A percentile compares a stretch with the other conserved stretches of the same genome.
Conservation (phyloP, 2,888 invertebrate species). For the Limnephilus marmoratus region DNA sequence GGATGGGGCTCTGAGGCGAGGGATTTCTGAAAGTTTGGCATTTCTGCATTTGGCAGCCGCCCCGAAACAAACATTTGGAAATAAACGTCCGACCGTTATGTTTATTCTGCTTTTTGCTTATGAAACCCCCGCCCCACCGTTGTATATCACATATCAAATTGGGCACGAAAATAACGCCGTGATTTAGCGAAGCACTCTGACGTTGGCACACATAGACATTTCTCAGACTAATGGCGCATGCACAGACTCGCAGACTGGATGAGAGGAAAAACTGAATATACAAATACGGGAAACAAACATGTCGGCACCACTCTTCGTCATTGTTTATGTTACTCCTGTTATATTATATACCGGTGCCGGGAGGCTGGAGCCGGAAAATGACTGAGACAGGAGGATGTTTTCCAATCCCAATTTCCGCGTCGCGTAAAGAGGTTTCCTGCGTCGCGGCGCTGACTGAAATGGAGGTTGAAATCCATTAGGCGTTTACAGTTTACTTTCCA, state of each 20-base stretch:
- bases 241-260: conserved; percentile 52
- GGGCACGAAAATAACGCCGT: conserved; percentile 66
- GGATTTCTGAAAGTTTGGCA: conserved; percentile 57
- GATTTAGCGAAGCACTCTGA: conserved; percentile 65
- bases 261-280: conserved; percentile 53
- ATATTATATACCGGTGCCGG: conserved; percentile 6
- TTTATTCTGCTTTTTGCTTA: conserved; percentile 61
- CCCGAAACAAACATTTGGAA: conserved; percentile 57
- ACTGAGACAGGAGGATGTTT: conserved; percentile 34
- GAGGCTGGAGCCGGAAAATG: conserved; percentile 38
- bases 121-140: conserved; percentile 56
- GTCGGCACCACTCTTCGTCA: conserved; percentile 56
- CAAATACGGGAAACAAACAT: conserved; percentile 60
- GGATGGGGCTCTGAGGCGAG: conserved; percentile 28
- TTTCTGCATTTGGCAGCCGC: conserved; percentile 63
- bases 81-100: conserved; percentile 61
- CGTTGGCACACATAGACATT: conserved; percentile 65
- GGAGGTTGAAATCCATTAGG: conserved; percentile 46
- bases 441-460: conserved; percentile 33
- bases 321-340: conserved; percentile 56
- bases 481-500: conserved; percentile 36
- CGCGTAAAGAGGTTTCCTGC: conserved; percentile 17
- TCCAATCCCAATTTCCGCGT: conserved; percentile 21
- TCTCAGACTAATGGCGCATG: conserved; percentile 66
- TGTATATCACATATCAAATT: conserved; percentile 67